These are phyloP conservation scores for Mythimna lalbum DNA, from an alignment of 2,888 invertebrate species.

Conservation along the genomic window DNA sequence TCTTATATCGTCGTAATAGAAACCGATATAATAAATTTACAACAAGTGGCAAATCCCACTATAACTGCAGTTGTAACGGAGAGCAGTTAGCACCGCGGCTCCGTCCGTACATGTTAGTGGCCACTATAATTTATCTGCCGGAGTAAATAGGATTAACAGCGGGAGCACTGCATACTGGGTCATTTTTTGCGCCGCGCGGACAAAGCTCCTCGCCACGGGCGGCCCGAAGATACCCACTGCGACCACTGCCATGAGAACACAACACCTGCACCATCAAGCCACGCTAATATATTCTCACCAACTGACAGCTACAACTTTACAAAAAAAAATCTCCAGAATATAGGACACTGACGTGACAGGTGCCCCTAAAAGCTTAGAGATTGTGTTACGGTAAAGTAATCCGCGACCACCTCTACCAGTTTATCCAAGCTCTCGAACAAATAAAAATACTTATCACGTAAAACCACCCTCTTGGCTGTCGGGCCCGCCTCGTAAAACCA, in stretches of 20 bases:
- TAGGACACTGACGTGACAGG: conserved; percentile 68
- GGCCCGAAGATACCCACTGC: conserved; percentile 50
- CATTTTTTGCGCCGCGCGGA: conserved; percentile 81
- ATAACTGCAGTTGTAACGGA: conserved; percentile 67
- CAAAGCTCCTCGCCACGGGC: conserved; percentile 69
- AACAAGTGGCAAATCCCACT: conserved; percentile 75
- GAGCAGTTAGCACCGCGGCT: conserved; percentile 70
- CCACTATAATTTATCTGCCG: conserved; percentile 85
- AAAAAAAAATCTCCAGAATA: conserved; percentile 50
- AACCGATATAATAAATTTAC: conserved; percentile 67
- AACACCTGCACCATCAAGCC: conserved; percentile 51
- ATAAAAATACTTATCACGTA: conserved; percentile 87
- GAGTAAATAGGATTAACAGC: conserved; percentile 88
- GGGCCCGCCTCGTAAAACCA: conserved; percentile 66
- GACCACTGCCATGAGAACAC: conserved; percentile 40
- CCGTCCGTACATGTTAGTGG: conserved; percentile 78
- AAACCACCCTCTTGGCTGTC: conserved; percentile 65
- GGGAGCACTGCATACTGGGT: conserved; percentile 79
- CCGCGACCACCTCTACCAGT: conserved; percentile 68
- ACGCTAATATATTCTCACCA: conserved; percentile 44
- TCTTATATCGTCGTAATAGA: conserved; percentile 49
- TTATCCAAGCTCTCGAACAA: conserved; percentile 77
- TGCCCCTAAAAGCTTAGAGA: conserved; percentile 77
- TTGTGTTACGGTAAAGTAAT: conserved; percentile 78
- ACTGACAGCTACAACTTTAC: conserved; percentile 35